phyloP scores from a whole-genome alignment of 37 sponge, comb jelly and placozoan genomes.

The Ephydatia muelleri region DNA sequence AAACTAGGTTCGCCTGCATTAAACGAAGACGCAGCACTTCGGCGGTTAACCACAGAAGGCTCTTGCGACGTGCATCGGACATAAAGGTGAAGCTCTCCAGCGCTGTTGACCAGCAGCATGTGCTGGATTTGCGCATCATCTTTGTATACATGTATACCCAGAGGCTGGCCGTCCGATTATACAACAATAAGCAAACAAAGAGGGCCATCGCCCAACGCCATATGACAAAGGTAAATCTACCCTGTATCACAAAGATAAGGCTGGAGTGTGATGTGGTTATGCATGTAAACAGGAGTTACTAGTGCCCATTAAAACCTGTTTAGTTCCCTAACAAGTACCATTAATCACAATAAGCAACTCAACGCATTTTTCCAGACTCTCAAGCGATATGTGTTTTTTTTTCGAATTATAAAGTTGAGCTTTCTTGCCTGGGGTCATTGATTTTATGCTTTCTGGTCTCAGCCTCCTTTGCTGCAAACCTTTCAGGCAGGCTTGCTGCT shows the following conservation, averaged over 20 bases:
- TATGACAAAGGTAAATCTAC: background rate
- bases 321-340: background rate
- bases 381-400: too few species aligned
- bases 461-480: too few species aligned
- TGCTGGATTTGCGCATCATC: background rate
- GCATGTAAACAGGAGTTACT: background rate
- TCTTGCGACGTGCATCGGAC: background rate
- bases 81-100: constrained; percentile 23
- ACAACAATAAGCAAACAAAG: background rate
- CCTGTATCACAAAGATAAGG: background rate
- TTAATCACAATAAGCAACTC: background rate
- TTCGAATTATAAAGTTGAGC: too few species aligned
- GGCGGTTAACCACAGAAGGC: background rate
- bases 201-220: background rate
- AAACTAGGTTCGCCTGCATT: background rate
- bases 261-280: background rate
- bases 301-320: constrained; percentile 1
- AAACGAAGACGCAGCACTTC: background rate
- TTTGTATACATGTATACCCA: background rate
- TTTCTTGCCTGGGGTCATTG: too few species aligned
- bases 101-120: background rate
- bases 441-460: too few species aligned
- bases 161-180: background rate
- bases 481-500: too few species aligned
- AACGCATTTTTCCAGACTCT: too few species aligned